phyloP scores from a whole-genome alignment of 35 echinoderm and acorn worm species.

The Anneissia japonica region DNA sequence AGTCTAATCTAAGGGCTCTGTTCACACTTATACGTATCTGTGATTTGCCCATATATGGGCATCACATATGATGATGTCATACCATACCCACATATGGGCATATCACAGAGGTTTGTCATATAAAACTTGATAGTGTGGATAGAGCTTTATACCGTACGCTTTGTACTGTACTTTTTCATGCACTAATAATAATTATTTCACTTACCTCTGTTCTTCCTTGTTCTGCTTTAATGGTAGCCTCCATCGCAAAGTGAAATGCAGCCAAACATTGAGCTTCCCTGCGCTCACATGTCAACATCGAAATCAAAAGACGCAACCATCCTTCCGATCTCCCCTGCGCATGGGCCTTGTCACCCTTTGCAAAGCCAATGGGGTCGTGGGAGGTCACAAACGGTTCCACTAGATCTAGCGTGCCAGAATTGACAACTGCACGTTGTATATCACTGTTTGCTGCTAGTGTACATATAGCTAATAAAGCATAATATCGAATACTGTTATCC shows the following conservation, averaged over 20 bases:
- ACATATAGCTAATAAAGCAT: constrained; percentile 83
- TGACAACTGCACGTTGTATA: constrained; percentile 79
- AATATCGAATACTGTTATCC: constrained; percentile 92
- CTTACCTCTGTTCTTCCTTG: constrained; percentile 83
- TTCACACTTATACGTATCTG: too few relatives aligned
- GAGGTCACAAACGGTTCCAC: constrained; percentile 90
- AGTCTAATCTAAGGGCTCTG: too few relatives aligned
- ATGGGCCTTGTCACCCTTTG: constrained; percentile 91
- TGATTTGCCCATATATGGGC: too few relatives aligned
- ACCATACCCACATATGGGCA: too few relatives aligned
- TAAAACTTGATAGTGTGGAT: background rate
- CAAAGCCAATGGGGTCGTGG: constrained; percentile 89
- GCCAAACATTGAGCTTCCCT: constrained; percentile 87
- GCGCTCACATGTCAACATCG: constrained; percentile 69
- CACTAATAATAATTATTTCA: too few relatives aligned
- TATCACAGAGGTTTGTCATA: background rate
- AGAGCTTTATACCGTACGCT: background rate
- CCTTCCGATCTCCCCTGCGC: constrained; percentile 73
- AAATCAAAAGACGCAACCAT: constrained; percentile 71
- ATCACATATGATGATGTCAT: too few relatives aligned
- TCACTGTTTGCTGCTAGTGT: constrained; percentile 84
- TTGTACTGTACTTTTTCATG: background rate
- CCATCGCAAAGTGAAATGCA: constrained; percentile 99
- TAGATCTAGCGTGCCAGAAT: constrained; percentile 80
- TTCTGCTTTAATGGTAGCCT: constrained; percentile 90